phyloP scores from a whole-genome alignment of 2,113 vertebrate species.

The Scophthalmus maximus region DNA sequence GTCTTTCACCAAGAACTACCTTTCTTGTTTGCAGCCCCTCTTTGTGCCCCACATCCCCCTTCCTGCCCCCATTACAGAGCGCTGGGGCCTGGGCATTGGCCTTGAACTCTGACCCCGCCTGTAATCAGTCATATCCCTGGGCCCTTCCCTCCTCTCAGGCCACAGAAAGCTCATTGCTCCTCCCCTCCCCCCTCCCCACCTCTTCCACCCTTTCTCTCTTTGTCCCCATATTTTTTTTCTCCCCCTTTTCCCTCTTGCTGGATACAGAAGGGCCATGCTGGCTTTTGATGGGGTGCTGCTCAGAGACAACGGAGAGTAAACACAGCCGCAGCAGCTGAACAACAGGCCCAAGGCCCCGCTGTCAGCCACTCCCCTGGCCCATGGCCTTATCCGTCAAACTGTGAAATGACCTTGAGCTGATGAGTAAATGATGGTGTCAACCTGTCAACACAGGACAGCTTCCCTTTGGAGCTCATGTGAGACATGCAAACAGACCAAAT shows the following conservation, averaged over 20 bases:
- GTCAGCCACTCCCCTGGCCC: slow-evolving; percentile 61
- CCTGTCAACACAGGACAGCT: slow-evolving; percentile 70
- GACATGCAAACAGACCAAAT: slow-evolving; percentile 73
- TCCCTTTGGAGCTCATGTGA: slow-evolving; percentile 48
- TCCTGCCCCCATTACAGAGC: slow-evolving; percentile 76
- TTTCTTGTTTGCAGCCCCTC: slow-evolving; percentile 65
- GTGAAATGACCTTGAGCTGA: slow-evolving; percentile 78
- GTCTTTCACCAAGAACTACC: slow-evolving; percentile 60
- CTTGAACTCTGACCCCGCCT: slow-evolving; percentile 82
- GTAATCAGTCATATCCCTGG: slow-evolving; percentile 88
- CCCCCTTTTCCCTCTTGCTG: slow-evolving; percentile 38
- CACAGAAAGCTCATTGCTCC: slow-evolving; percentile 78
- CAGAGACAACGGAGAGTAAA: slow-evolving; percentile 69
- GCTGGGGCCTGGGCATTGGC: slow-evolving; percentile 78
- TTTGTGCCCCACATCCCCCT: slow-evolving; percentile 61
- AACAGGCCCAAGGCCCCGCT: slow-evolving; percentile 68
- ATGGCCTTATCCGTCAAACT: slow-evolving; percentile 71
- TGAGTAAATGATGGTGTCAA: slow-evolving; percentile 78
- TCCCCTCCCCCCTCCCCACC: slow-evolving; percentile 34
- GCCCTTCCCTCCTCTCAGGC: slow-evolving; percentile 76
- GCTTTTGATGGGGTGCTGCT: slow-evolving; percentile 66
- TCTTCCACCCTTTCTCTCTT: slow-evolving; percentile 68
- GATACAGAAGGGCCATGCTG: slow-evolving; percentile 65
- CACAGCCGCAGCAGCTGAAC: slow-evolving; percentile 74
- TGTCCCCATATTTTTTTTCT: slow-evolving; percentile 48